Evolutionary conservation across 2,113 vertebrate species (phyloP).

Genomic region (Lagopus leucura): DNA sequence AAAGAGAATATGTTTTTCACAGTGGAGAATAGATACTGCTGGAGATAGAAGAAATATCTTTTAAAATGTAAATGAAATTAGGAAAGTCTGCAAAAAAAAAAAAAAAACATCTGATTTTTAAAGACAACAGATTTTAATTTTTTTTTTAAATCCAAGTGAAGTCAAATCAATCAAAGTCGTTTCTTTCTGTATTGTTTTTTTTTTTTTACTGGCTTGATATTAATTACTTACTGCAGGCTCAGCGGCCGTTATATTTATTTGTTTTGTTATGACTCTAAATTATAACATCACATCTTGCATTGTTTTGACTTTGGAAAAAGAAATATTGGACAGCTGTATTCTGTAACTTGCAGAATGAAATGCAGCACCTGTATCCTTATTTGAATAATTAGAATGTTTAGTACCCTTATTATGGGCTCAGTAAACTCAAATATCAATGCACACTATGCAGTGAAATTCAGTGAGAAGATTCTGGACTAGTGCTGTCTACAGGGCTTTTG

Average conservation of each 20-base stretch:
- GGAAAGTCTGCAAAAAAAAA: not conserved
- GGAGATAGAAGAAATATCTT: not conserved
- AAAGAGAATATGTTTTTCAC: not conserved
- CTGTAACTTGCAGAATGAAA: not conserved
- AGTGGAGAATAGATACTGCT: not conserved
- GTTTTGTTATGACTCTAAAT: not conserved
- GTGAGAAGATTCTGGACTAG: not conserved
- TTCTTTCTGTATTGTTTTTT: not conserved
- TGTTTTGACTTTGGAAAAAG: not conserved
- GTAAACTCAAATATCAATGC: not conserved
- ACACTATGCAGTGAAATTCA: not conserved
- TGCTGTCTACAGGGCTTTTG: fast-evolving
- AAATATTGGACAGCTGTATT: not conserved
- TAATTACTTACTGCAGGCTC: not conserved
- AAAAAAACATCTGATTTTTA: not conserved
- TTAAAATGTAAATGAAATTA: not conserved
- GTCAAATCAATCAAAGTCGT: not conserved
- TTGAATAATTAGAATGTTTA: not conserved
- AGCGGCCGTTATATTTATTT: not conserved
- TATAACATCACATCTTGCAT: not conserved
- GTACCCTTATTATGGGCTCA: not conserved
- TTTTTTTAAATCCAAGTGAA: too few relatives aligned
- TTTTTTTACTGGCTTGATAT: not conserved
- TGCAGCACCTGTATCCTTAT: not conserved
- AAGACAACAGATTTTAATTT: not conserved